Base-by-base conservation (phyloP, 2,888 invertebrate genomes). In the Apomyelois bistriatella region DNA sequence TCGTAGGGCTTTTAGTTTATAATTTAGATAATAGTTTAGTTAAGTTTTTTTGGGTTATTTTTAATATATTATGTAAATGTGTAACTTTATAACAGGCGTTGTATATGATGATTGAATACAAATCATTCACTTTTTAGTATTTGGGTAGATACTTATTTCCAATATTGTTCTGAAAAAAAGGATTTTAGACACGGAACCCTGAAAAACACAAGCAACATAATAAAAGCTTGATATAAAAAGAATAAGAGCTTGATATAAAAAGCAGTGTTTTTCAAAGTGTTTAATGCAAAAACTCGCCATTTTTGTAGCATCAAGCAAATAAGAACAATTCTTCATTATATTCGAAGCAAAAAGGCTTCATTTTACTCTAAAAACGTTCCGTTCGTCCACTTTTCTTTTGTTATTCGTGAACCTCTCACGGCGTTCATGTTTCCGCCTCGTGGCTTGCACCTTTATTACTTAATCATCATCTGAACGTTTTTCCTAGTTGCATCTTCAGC, bases 271-370 rank as follows among this genome's bases (percentile, higher is more conserved):
- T 9, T 7, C 1, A 16, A 40, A 40, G 16, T 57, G 55, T 56
- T 54, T 57, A 57, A 41, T 53, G 53, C 49, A 35, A 54, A 50
- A 55, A 58, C 56, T 46, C 8, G 13, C 40, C 32, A 32, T 15
- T 38, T 15, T 38, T 15, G 13, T 13, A 40, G 40, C 8, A 40
- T 3, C 12, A n/a, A 17, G 37, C 17, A 12, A 37, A 48, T 37
- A 22, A 48, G 17, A 37, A 48, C 36, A 48, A 48, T 35, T 17
- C 48, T 48, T 48, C 36, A 37, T 48, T 22, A 32, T 32, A 3
- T 32, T 15, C 15, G 12, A 30, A 13, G 32, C 13, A 46, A 46
- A 32, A 46, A 16, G 46, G 32, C 7, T 8, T 32, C 9, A 8
- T 37, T 37, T 48, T 37, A 22, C 48, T 37, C 17, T 16, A 22